Conservation (phyloP, 2,113 vertebrate genomes). For the Grantiella picta region DNA sequence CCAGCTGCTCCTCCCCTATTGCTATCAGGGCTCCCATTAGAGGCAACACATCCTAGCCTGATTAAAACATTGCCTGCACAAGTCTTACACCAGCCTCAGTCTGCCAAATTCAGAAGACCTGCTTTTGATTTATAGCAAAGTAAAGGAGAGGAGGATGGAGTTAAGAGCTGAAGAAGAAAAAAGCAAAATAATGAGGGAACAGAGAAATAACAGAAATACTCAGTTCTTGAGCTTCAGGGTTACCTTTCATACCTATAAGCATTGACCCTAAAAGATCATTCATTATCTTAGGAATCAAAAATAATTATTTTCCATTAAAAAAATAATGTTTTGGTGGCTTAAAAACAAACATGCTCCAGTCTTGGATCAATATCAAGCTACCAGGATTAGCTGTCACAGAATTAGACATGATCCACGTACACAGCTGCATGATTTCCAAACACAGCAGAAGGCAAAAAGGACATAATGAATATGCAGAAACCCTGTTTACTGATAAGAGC, state of each 20-base stretch:
- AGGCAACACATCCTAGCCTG: background rate
- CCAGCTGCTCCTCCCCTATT: conserved; percentile 11
- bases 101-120: background rate
- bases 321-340: background rate
- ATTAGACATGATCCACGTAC: background rate
- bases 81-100: background rate
- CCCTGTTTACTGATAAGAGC: background rate
- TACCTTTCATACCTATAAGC: background rate
- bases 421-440: background rate
- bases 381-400: background rate
- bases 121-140: background rate
- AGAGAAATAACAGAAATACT: background rate
- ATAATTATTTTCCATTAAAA: background rate
- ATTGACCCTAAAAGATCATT: background rate
- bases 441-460: background rate
- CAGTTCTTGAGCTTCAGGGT: background rate
- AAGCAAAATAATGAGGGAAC: background rate
- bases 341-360: fast-evolving
- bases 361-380: background rate
- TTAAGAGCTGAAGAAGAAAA: background rate
- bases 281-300: background rate
- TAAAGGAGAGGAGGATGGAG: background rate
- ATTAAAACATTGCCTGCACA: background rate
- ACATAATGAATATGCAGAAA: background rate
- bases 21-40: background rate